A percentile compares a stretch with the other conserved stretches of the same genome.
phyloP scores from a whole-genome alignment of 2,797 vertebrate genomes.

The Myripristis murdjan region DNA sequence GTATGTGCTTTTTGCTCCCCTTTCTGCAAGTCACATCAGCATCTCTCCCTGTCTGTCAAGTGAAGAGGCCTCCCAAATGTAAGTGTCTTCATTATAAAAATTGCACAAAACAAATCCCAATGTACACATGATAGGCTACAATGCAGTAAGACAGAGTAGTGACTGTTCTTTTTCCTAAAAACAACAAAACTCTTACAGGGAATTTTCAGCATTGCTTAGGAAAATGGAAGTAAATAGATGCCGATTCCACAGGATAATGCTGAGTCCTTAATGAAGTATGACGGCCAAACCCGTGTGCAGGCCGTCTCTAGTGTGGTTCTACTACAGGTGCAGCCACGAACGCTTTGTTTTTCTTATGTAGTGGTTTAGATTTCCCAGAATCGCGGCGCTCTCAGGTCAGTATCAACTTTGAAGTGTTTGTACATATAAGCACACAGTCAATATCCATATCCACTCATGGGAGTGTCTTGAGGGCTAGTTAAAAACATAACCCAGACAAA shows the following conservation, averaged over 20 bases:
- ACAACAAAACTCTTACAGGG: not conserved
- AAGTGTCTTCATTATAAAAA: constrained; percentile 9
- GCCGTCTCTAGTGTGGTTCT: constrained; percentile 4
- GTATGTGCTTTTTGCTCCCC: constrained; percentile 77
- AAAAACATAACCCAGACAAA: constrained; percentile 3
- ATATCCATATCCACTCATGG: not conserved
- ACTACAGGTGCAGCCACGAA: constrained; percentile 18
- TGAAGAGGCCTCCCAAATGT: constrained; percentile 36
- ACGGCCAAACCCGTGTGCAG: not conserved
- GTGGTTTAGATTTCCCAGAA: constrained; percentile 59
- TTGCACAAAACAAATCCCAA: not conserved
- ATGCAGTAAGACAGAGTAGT: constrained; percentile 31
- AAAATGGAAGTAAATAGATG: not conserved
- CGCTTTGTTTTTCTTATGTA: constrained; percentile 25
- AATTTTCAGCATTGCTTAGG: not conserved
- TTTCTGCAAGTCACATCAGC: constrained; percentile 30
- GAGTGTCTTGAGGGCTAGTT: not conserved
- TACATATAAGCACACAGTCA: not conserved
- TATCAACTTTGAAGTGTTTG: not conserved
- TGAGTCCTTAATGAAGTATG: constrained; percentile 19
- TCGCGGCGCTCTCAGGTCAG: constrained; percentile 10
- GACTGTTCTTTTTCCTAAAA: not conserved
- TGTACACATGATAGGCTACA: constrained; percentile 12
- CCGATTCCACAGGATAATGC: constrained; percentile 6
- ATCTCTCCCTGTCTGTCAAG: constrained; percentile 53